Evolutionary conservation across 2,888 invertebrate genomes (phyloP), one percentile per base, ranked within the genome.

Genomic region (Protula sp.): DNA sequence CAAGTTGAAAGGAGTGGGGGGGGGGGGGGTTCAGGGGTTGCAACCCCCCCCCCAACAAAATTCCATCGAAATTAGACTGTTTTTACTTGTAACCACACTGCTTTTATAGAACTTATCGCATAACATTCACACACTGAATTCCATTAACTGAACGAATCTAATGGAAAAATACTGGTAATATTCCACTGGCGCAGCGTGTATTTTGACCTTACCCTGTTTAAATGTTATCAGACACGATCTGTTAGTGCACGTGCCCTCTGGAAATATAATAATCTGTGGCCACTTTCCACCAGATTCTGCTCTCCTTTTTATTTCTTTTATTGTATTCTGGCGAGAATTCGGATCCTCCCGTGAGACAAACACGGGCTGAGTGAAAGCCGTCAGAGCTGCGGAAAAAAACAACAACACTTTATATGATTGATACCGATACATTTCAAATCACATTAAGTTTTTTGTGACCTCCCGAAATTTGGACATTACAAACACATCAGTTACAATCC

Each of bases 201-300:
- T n/a, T n/a, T n/a, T n/a, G n/a, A n/a, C n/a, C n/a, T 54, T 31
- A 79, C 81, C 81, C 69, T 72, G 72, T 71, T 81, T 81, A 67
- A 75, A 81, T 38, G 72, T 72, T 52, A 84, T 82, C 70, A 97
- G 83, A 75, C 92, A 92, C 0, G 89, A 89, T 29, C 94, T 87
- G 83, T 97, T 97, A 30, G 95, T 94, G 81, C 94, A 95, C 0
- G 97, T 97, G 54, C 95, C 97, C 81, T 97, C 95, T 0, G 95
- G 93, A 82, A 95, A 97, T 74, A 97, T 93, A 62, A 94, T 85
- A 56, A 95, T 88, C 85, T 92, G 92, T 0, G 94, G 93, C 94
- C 94, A 95, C 66, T 89, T 87, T 2, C 87, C 86, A 3, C 66
- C 66, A 0, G 92, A 91, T 3, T 88, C 89, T 0, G 92, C 91